Percentiles rank a stretch among this genome's conserved stretches.
Evolutionary conservation across 2,888 invertebrate species (phyloP).

Genomic region (Chloroclystis v-ata): DNA sequence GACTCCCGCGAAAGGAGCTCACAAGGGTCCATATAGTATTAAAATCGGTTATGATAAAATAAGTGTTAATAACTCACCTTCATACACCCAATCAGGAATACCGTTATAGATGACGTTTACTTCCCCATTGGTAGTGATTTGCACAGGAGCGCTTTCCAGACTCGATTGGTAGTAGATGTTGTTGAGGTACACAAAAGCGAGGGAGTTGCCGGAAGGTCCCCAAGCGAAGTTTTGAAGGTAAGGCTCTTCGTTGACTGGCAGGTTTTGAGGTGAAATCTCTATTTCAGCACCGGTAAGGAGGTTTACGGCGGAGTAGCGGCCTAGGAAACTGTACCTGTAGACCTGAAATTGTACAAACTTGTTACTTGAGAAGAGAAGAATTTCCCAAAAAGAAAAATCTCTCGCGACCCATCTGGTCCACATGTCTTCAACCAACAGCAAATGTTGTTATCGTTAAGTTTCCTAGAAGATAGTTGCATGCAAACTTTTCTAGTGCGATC

Average conservation of each 20-base stretch:
- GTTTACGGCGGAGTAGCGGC: conserved; percentile 84
- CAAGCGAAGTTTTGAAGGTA: conserved; percentile 85
- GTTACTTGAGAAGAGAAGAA: too few relatives aligned
- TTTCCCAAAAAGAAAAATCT: too few relatives aligned
- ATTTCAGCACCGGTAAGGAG: conserved; percentile 67
- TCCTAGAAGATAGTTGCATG: too few relatives aligned
- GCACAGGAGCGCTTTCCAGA: conserved; percentile 59
- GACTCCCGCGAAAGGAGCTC: too few relatives aligned
- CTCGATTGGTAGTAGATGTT: conserved; percentile 86
- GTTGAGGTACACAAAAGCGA: conserved; percentile 84
- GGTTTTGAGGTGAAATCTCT: conserved; percentile 47
- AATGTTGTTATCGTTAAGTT: too few relatives aligned
- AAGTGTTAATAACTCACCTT: too few relatives aligned
- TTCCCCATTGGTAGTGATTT: conserved; percentile 81
- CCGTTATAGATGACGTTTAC: conserved; percentile 86
- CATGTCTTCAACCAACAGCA: too few relatives aligned
- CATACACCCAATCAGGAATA: conserved; percentile 96
- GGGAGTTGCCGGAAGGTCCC: conserved; percentile 84
- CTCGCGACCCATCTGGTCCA: too few relatives aligned
- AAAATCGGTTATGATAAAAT: too few relatives aligned
- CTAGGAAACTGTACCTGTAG: conserved; percentile 88
- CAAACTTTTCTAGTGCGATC: too few relatives aligned
- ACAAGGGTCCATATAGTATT: too few relatives aligned
- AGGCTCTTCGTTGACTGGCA: conserved; percentile 48
- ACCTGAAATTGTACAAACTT: conserved; percentile 81